A percentile compares a stretch with the other conserved stretches of the same genome.
Conservation (phyloP, 2,888 invertebrate genomes). For the Yponomeuta sedellus region DNA sequence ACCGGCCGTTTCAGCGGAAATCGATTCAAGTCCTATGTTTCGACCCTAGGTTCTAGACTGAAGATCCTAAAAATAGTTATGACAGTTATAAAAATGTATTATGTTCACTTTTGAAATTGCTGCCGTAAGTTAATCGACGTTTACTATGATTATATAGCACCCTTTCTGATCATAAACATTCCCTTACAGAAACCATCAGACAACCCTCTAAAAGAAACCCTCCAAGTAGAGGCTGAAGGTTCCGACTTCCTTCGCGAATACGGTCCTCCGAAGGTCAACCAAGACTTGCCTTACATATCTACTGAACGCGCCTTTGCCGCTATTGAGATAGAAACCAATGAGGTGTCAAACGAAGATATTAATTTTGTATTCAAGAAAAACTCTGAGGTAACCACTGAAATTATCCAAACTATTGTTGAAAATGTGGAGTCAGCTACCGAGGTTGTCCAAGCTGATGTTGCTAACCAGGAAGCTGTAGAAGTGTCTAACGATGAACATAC, state of each 20-base stretch:
- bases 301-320: constrained; percentile 47
- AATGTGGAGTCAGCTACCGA: background rate
- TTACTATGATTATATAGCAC: too few relatives aligned
- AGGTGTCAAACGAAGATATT: background rate
- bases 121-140: too few relatives aligned
- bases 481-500: background rate
- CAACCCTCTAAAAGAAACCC: constrained; percentile 53
- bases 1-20: too few relatives aligned
- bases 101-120: too few relatives aligned
- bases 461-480: too few relatives aligned
- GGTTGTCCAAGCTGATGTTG: background rate
- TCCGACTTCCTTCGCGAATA: constrained; percentile 69
- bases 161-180: background rate
- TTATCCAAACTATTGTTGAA: background rate
- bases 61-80: too few relatives aligned
- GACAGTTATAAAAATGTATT: too few relatives aligned
- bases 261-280: constrained; percentile 60
- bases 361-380: background rate
- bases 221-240: constrained; percentile 59
- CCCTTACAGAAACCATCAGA: constrained; percentile 52
- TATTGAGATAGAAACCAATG: constrained; percentile 20
- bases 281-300: constrained; percentile 48
- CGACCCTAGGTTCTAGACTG: too few relatives aligned
- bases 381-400: background rate
- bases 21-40: too few relatives aligned